Evolutionary conservation across 2,888 invertebrate species (phyloP).

Genomic region (Nemurella pictetii): DNA sequence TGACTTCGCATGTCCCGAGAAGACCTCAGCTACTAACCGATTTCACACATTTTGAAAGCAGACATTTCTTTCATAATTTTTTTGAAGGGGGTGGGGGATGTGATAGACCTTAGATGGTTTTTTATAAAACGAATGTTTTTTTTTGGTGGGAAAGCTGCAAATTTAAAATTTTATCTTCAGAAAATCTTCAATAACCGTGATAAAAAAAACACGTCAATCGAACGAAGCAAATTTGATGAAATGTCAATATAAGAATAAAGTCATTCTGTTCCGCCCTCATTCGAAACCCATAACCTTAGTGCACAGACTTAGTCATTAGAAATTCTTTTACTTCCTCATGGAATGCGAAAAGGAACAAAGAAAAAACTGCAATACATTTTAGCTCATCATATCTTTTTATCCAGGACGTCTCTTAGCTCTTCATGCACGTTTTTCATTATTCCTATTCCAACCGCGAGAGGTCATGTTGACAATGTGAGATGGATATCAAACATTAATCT

Average conservation of each 20-base stretch:
- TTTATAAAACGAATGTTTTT: too few relatives aligned
- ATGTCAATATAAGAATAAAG: background rate
- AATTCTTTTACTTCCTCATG: background rate
- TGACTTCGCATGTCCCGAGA: too few relatives aligned
- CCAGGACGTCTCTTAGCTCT: background rate
- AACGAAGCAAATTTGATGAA: background rate
- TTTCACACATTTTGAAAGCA: too few relatives aligned
- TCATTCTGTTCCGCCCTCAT: background rate
- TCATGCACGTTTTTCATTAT: background rate
- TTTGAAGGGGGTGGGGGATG: too few relatives aligned
- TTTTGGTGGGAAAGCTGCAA: too few relatives aligned
- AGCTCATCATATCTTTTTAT: background rate
- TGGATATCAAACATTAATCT: background rate
- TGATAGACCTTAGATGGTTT: too few relatives aligned
- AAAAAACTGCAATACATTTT: background rate
- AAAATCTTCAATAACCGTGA: too few relatives aligned
- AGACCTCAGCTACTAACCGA: too few relatives aligned
- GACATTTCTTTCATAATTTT: too few relatives aligned
- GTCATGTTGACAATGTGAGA: background rate
- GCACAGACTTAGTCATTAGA: background rate
- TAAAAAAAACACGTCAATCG: too few relatives aligned
- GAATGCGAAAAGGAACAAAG: background rate
- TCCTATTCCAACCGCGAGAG: background rate
- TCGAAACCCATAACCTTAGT: background rate
- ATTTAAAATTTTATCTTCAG: background rate